phyloP scores from a whole-genome alignment of 2,888 invertebrate species.

The Danaus chrysippus region DNA sequence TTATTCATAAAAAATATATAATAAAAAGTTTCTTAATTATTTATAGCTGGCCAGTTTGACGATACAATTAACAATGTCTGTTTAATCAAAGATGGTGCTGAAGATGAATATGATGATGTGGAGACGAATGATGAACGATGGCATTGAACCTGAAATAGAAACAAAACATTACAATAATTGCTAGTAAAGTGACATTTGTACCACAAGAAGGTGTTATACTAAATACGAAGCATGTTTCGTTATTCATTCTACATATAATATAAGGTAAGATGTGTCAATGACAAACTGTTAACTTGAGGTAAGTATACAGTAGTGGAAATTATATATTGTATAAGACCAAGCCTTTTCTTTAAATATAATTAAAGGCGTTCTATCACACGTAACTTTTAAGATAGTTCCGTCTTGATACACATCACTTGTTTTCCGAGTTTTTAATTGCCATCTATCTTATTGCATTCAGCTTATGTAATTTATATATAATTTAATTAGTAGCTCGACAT shows the following conservation, averaged over 20 bases:
- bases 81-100: slow-evolving; percentile 48
- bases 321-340: too few species aligned
- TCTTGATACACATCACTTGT: not conserved
- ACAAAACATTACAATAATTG: not conserved
- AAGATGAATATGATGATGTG: slow-evolving; percentile 73
- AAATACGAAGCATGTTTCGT: not conserved
- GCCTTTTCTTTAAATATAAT: not conserved
- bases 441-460: not conserved
- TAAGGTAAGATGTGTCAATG: too few species aligned
- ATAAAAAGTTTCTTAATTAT: not conserved
- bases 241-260: too few species aligned
- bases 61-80: not conserved
- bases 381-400: not conserved
- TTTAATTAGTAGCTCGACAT: too few species aligned
- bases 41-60: slow-evolving; percentile 4
- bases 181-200: not conserved
- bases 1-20: not conserved
- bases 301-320: too few species aligned
- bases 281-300: too few species aligned
- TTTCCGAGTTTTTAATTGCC: not conserved
- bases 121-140: slow-evolving; percentile 75
- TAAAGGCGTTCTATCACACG: not conserved
- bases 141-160: slow-evolving; percentile 79
- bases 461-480: too few species aligned
- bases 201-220: not conserved